These are phyloP conservation scores for Pharmacophagus antenor DNA, from an alignment of 2,888 invertebrate species.

Conservation along the genomic window DNA sequence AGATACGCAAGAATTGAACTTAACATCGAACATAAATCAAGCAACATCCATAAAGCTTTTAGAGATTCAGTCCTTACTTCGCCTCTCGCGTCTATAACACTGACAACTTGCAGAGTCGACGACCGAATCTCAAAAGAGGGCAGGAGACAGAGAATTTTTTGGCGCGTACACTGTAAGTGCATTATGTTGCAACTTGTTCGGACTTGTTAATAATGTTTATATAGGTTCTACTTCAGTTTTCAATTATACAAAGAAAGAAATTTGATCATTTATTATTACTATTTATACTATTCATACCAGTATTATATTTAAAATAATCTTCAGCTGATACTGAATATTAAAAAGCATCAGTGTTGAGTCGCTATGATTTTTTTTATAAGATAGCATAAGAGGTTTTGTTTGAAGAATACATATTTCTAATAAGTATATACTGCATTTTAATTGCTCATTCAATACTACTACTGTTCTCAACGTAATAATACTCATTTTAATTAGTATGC, in stretches of 20 bases:
- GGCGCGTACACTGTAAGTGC: background rate
- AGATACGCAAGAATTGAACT: conserved; percentile 6
- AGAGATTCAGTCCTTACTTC: conserved; percentile 10
- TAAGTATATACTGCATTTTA: too few species aligned
- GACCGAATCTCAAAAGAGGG: conserved; percentile 6
- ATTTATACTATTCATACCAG: too few species aligned
- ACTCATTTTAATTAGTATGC: too few species aligned
- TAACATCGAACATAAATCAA: conserved; percentile 13
- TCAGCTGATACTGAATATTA: background rate
- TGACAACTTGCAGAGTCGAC: conserved; percentile 7
- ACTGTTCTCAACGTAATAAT: too few species aligned
- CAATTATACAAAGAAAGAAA: background rate
- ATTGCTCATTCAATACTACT: too few species aligned
- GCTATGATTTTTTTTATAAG: too few species aligned
- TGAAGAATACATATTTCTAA: too few species aligned
- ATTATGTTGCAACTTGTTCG: too few species aligned
- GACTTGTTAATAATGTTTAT: too few species aligned
- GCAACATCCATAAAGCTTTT: conserved; percentile 16
- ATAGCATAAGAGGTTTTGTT: too few species aligned
- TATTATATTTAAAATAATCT: background rate
- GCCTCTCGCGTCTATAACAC: conserved; percentile 9
- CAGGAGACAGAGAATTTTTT: background rate
- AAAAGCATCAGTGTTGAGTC: too few species aligned
- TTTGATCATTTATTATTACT: too few species aligned
- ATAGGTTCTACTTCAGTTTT: background rate